Conservation (phyloP, 2,113 vertebrate species). For the Cyprinodon brontotheroides region DNA sequence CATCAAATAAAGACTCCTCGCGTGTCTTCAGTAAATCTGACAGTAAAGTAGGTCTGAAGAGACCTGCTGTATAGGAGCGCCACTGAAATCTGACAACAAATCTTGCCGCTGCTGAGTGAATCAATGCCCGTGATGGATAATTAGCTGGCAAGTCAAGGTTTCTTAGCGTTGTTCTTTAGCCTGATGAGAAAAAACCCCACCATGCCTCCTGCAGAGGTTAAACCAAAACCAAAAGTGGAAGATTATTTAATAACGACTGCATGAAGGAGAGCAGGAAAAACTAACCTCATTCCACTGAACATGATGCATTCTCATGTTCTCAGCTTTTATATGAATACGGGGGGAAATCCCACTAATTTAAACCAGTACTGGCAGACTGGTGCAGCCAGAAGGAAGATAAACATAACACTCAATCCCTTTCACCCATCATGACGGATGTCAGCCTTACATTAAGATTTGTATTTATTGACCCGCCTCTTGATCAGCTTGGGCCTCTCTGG, state of each 20-base stretch:
- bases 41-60: background rate
- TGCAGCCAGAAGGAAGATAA: background rate
- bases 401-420: background rate
- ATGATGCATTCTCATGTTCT: background rate
- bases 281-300: background rate
- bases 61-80: background rate
- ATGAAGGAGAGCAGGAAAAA: background rate
- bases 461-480: background rate
- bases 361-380: background rate
- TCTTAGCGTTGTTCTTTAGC: slow-evolving; percentile 30
- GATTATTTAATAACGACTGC: background rate
- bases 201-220: background rate
- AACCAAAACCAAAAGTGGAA: background rate
- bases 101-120: slow-evolving; percentile 36
- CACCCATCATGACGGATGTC: too few species aligned
- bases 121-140: slow-evolving; percentile 16
- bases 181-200: slow-evolving; percentile 33
- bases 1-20: slow-evolving; percentile 1
- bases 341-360: background rate
- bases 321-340: background rate
- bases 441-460: too few species aligned
- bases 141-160: slow-evolving; percentile 51
- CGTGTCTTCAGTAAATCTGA: slow-evolving; percentile 12
- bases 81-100: slow-evolving; percentile 29
- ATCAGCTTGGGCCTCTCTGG: background rate